A percentile compares a stretch with the other conserved stretches of the same genome.
Conservation (phyloP, 2,797 vertebrate species). For the Chelonia mydas region DNA sequence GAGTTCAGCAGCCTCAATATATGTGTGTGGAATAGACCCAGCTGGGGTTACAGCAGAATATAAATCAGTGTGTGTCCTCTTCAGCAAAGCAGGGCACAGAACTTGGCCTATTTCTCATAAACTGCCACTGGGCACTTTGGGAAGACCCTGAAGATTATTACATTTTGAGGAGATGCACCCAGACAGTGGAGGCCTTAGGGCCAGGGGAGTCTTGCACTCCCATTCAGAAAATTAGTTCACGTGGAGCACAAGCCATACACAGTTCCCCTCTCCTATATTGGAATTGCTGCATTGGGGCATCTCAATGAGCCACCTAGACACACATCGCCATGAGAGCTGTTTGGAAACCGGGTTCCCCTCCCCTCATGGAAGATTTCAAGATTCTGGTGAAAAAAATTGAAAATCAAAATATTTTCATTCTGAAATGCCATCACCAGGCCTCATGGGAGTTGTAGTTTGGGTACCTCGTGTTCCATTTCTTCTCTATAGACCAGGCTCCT, state of each 20-base stretch:
- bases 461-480: not conserved
- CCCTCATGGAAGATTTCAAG: not conserved
- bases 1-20: not conserved
- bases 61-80: accelerated
- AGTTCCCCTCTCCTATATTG: not conserved
- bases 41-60: not conserved
- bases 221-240: not conserved
- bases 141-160: not conserved
- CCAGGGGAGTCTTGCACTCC: not conserved
- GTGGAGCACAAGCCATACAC: not conserved
- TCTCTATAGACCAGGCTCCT: not conserved
- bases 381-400: not conserved
- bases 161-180: accelerated
- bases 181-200: not conserved
- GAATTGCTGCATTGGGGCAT: not conserved
- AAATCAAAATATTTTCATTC: not conserved
- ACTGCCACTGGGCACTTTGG: not conserved
- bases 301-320: not conserved
- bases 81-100: not conserved
- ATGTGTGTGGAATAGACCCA: not conserved
- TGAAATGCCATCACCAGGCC: not conserved
- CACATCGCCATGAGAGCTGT: not conserved
- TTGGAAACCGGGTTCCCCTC: not conserved
- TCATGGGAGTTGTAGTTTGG: not conserved
- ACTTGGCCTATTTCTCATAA: not conserved